Evolutionary conservation across 2,113 vertebrate genomes (phyloP), one percentile per base, ranked within the genome.

Genomic region (Physeter macrocephalus): DNA sequence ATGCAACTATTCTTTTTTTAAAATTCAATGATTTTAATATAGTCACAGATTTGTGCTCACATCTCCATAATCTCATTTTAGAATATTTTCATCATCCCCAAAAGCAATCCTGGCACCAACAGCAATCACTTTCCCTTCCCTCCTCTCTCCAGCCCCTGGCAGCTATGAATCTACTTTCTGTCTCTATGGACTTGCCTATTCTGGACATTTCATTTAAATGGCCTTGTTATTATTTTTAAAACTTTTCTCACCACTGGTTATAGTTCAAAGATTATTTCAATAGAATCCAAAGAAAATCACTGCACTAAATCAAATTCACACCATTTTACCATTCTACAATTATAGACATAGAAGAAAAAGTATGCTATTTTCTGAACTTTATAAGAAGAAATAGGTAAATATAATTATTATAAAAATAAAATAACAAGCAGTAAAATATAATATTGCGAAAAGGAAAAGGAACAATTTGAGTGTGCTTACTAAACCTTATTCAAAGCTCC

Each of bases 211-310:
- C 8, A n/a, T 61, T 23, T 18, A 59, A 64, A 84, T 71, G 61
- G 10, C 29, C 29, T 90, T 86, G 39, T 21, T 74, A 49, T 93
- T 95, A 83, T 46, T 83, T 84, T 92, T 71, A 93, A 96, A 52
- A 5, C 6, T 39, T 39, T 6, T 75, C 69, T 85, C 91, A 78
- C 67, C 8, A 69, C 25, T 43, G 12, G 17, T 77, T 71, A 90
- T 69, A 94, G 14, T 62, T 85, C 41, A 72, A 92, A 81, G 64
- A 64, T 81, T 92, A 94, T 95, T 97, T 95, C 72, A 94, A 84
- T 36, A 90, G 39, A 89, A 12, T 72, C 10, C 75, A 66, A 61
- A 89, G 66, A 88, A 91, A 96, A 93, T 46, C 49, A 90, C 14
- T 61, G 1, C 0, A 41, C 18, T 94, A 89, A 96, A 46, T 43